A percentile compares a stretch with the other conserved stretches of the same genome.
phyloP scores from a whole-genome alignment of 2,797 vertebrate species.

The Anguilla pacifica region DNA sequence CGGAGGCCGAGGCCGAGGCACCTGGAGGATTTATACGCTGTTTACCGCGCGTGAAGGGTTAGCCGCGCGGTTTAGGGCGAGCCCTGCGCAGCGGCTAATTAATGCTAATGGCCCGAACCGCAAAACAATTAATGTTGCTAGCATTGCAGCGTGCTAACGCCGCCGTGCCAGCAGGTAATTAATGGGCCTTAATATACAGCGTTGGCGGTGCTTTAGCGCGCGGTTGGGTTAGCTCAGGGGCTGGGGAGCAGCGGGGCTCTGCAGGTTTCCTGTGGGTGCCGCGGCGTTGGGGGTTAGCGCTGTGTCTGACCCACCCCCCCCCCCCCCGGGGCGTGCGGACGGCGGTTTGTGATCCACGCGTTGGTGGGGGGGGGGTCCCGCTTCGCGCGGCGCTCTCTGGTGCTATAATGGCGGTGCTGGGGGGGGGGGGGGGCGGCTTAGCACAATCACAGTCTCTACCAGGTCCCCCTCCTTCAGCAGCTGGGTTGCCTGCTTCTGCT shows the following conservation, averaged over 20 bases:
- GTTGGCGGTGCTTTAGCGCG: not conserved
- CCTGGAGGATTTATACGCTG: not conserved
- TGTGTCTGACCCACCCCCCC: no score
- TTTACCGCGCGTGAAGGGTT: not conserved
- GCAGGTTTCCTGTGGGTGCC: not conserved
- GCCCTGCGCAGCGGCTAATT: not conserved
- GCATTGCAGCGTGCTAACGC: not conserved
- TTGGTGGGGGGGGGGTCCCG: not conserved
- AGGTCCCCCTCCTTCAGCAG: not conserved
- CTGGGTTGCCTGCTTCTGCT: not conserved
- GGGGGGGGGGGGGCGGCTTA: constrained; percentile 54
- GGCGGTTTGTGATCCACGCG: not conserved
- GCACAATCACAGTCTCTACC: constrained; percentile 2
- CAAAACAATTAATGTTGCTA: not conserved
- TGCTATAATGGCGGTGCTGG: constrained; percentile 37
- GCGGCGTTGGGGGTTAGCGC: not conserved
- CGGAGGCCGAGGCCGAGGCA: not conserved
- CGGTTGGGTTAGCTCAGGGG: not conserved
- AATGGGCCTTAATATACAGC: not conserved
- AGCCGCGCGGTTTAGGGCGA: not conserved
- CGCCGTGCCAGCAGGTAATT: not conserved
- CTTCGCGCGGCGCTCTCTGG: not conserved
- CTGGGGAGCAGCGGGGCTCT: not conserved
- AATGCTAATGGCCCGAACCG: not conserved
- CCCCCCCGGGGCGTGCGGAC: not conserved